Evolutionary conservation across 2,113 vertebrate genomes (phyloP), one percentile per base, ranked within the genome.

Genomic region (Rousettus leschenaultii): DNA sequence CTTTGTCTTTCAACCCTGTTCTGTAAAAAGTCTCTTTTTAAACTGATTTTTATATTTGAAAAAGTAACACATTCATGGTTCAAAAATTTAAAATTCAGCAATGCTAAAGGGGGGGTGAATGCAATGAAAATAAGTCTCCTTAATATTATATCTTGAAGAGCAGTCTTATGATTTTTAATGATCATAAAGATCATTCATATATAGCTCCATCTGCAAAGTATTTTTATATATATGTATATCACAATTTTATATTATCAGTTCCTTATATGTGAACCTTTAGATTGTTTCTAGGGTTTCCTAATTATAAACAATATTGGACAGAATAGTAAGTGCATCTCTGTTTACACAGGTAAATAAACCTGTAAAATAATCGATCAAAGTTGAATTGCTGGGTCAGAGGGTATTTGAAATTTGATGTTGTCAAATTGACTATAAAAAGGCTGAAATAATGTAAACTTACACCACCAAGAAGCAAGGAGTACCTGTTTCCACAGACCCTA

Each of bases 391-490:
- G 6, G 48, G 11, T 74, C 40, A 89, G 71, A 80, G 15, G 8
- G 33, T 16, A 63, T 95, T 86, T 86, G 86, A 86, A 86, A 86
- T 80, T 66, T 93, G 51, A n/a, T 86, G 55, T 75, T 91, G 33
- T 82, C 73, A 74, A 9, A 80, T 43, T 66, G 7, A 40, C 13
- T 92, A 40, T 66, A 74, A 68, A 87, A 92, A 74, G 48, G 6
- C 45, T 75, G 48, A 86, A 90, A 79, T 86, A 40, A 40, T 89
- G 5, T 86, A 66, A 89, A 61, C 8, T 65, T 83, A 55, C 1
- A 82, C 48, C 14, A 55, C 8, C 11, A 74, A 21, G n/a, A 93
- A 89, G 66, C 26, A 68, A 40, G 51, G 22, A 75, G 14, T 88
- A 40, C 43, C 57, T 75, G 0, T 89, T 96, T 75, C 3, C 22